These are phyloP conservation scores for Periophthalmus magnuspinnatus DNA, from an alignment of 2,797 vertebrate genomes.

Conservation along the genomic window DNA sequence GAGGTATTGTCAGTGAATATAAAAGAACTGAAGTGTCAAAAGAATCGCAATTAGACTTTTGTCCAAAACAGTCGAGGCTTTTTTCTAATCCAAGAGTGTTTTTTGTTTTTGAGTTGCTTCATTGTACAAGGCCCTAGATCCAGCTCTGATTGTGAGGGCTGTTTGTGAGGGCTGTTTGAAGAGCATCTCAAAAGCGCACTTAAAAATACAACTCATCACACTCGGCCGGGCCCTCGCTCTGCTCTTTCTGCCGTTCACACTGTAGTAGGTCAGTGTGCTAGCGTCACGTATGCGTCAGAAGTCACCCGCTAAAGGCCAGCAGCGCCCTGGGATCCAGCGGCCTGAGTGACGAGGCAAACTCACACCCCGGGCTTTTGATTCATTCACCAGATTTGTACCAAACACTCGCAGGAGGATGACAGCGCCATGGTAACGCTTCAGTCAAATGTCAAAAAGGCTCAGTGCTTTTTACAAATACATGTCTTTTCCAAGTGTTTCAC, in stretches of 20 bases:
- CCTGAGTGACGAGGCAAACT: constrained; percentile 11
- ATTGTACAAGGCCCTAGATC: not conserved
- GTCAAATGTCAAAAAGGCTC: constrained; percentile 1
- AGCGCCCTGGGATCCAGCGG: constrained; percentile 2
- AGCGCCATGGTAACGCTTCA: not conserved
- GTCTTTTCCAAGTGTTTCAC: not conserved
- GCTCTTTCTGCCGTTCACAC: constrained; percentile 11
- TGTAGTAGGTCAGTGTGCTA: constrained; percentile 20
- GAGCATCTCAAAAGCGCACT: constrained; percentile 1
- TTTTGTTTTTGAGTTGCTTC: not conserved
- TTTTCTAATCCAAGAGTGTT: not conserved
- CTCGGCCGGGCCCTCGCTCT: constrained; percentile 2
- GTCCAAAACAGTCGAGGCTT: no score
- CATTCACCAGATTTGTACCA: constrained; percentile 16
- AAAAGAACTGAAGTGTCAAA: no score
- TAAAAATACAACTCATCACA: constrained; percentile 3
- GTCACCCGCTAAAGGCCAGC: constrained; percentile 15
- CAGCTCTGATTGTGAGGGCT: not conserved
- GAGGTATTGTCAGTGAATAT: no score
- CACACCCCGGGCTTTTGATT: constrained; percentile 24
- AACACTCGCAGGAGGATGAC: not conserved
- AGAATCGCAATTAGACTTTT: no score
- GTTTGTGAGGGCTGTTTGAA: not conserved
- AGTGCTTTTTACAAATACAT: not conserved
- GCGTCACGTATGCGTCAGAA: constrained; percentile 24